Conservation (phyloP, 2,888 invertebrate genomes). For the Litoditis marina region DNA sequence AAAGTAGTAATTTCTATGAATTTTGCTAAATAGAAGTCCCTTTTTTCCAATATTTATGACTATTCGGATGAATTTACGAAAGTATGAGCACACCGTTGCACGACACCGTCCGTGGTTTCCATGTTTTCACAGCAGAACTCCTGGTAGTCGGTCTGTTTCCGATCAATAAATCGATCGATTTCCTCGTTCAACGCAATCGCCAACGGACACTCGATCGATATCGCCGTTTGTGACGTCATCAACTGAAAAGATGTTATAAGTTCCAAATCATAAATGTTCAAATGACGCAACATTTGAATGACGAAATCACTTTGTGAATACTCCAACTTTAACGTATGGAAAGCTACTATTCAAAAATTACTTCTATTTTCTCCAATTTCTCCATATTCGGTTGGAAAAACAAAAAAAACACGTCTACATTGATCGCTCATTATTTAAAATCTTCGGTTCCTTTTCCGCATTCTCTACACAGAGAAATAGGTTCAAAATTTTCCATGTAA, state of each 20-base stretch:
- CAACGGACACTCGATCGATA: slow-evolving; percentile 18
- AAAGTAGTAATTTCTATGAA: no score
- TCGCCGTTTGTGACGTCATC: slow-evolving; percentile 9
- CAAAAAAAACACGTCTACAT: no score
- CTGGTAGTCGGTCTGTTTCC: slow-evolving; percentile 1
- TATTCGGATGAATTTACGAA: no score
- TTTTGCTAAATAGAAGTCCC: no score
- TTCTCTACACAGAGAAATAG: background rate
- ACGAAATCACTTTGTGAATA: background rate
- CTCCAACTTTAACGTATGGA: background rate
- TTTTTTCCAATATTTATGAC: no score
- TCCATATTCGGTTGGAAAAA: no score
- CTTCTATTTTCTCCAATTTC: no score
- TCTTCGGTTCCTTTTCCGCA: no score
- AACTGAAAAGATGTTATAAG: slow-evolving; percentile 4
- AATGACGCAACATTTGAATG: background rate
- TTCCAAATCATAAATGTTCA: background rate
- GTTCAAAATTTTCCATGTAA: background rate
- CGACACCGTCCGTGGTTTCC: background rate
- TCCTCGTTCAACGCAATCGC: slow-evolving; percentile 18
- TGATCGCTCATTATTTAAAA: no score
- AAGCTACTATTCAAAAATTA: no score
- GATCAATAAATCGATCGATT: slow-evolving; percentile 15
- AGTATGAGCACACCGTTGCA: background rate
- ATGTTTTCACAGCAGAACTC: slow-evolving; percentile 2